Percentiles rank a stretch among this genome's conserved stretches.
These are phyloP conservation scores for Odontamblyopus rebecca DNA, from an alignment of 2,797 vertebrate species.

Conservation along the genomic window DNA sequence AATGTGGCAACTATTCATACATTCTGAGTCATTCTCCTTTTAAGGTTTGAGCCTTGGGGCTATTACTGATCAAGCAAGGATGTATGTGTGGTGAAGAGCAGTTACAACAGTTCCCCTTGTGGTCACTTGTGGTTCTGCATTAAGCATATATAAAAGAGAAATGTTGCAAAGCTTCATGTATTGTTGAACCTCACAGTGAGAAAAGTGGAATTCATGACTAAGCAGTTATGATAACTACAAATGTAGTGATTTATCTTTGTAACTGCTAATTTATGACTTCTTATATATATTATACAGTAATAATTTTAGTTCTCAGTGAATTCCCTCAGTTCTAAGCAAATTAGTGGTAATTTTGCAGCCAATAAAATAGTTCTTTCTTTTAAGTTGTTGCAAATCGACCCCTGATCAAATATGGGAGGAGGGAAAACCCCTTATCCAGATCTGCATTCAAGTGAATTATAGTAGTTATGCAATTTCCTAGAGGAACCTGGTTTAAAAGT, in stretches of 20 bases:
- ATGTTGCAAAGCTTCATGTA: background rate
- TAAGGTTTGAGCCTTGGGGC: background rate
- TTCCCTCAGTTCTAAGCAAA: background rate
- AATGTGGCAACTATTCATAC: constrained; percentile 10
- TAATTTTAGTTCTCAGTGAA: background rate
- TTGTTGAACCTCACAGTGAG: too few species aligned
- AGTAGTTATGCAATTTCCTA: background rate
- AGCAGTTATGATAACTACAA: background rate
- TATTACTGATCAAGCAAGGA: too few species aligned
- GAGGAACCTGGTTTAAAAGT: background rate
- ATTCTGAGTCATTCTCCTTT: constrained; percentile 8
- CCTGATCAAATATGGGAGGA: background rate
- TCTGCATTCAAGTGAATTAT: background rate
- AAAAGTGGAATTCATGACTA: background rate
- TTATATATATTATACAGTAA: background rate
- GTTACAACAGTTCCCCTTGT: background rate
- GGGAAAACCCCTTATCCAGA: background rate
- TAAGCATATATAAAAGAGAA: background rate
- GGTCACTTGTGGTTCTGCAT: background rate
- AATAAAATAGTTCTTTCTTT: background rate
- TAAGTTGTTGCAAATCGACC: background rate
- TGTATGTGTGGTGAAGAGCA: background rate
- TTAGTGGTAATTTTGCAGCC: background rate
- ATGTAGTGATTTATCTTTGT: background rate
- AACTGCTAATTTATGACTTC: background rate